phyloP scores from a whole-genome alignment of 2,888 invertebrate genomes.

The Nudaria mundana region DNA sequence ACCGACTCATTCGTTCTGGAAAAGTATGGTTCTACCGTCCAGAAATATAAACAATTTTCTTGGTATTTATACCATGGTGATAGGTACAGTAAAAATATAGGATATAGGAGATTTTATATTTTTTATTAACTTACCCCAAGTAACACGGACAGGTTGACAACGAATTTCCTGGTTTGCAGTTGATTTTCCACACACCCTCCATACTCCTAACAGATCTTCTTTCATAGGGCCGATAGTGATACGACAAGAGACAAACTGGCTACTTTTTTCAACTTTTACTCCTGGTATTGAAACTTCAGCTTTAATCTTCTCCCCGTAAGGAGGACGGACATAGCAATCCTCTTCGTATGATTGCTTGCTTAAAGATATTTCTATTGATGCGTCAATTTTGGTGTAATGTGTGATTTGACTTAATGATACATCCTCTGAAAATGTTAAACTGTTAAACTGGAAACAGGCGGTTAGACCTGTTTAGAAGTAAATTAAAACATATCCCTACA shows the following conservation, averaged over 20 bases:
- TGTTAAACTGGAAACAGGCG: not conserved
- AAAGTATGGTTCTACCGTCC: too few relatives aligned
- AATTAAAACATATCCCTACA: too few relatives aligned
- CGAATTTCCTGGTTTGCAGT: slow-evolving; percentile 5
- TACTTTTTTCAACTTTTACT: slow-evolving; percentile 13
- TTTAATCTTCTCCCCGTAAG: slow-evolving; percentile 7
- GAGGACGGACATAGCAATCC: slow-evolving; percentile 21
- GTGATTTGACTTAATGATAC: slow-evolving; percentile 10
- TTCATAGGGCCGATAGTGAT: slow-evolving; percentile 29
- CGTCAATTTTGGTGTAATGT: slow-evolving; percentile 6
- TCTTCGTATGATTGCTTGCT: slow-evolving; percentile 19
- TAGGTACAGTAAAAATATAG: too few relatives aligned
- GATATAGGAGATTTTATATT: too few relatives aligned
- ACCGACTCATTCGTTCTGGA: too few relatives aligned
- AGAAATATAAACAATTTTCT: too few relatives aligned
- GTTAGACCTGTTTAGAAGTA: too few relatives aligned
- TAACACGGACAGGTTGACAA: slow-evolving; percentile 24
- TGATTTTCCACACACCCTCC: slow-evolving; percentile 26
- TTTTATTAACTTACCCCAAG: slow-evolving; percentile 24
- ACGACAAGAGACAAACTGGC: slow-evolving; percentile 31
- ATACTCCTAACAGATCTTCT: slow-evolving; percentile 20
- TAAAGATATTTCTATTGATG: slow-evolving; percentile 22
- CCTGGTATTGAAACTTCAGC: slow-evolving; percentile 1
- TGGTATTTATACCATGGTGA: too few relatives aligned
- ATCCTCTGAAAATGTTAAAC: slow-evolving; percentile 2